A percentile compares a stretch with the other conserved stretches of the same genome.
These are phyloP conservation scores for Epinephelus moara DNA, from an alignment of 2,113 vertebrate genomes.

Conservation along the genomic window DNA sequence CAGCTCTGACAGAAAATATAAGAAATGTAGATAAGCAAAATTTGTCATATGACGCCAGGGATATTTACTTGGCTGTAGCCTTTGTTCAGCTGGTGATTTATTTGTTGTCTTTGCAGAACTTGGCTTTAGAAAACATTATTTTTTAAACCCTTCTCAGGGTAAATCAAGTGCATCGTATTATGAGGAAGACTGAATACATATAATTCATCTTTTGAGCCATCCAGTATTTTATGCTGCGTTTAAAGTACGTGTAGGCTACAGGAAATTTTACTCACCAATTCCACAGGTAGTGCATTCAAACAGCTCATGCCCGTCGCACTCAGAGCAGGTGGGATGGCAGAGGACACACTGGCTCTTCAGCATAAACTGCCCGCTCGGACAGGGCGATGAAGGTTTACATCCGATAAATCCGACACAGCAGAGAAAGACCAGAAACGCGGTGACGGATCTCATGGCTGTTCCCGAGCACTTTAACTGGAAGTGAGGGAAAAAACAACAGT, in stretches of 20 bases:
- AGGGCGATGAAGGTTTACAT: slow-evolving; percentile 65
- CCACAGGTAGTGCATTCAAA: slow-evolving; percentile 84
- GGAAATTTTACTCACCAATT: slow-evolving; percentile 75
- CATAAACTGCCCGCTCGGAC: slow-evolving; percentile 81
- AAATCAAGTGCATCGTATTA: neutral
- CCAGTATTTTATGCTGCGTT: neutral
- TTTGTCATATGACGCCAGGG: neutral
- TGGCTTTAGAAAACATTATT: neutral
- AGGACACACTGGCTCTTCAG: slow-evolving; percentile 83
- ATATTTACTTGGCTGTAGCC: neutral
- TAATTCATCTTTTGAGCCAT: neutral
- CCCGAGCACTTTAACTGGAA: slow-evolving; percentile 38
- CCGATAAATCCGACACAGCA: slow-evolving; percentile 47
- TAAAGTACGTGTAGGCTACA: neutral
- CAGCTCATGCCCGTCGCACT: slow-evolving; percentile 83
- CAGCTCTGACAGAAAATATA: neutral
- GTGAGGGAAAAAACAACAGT: slow-evolving; percentile 8
- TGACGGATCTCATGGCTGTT: slow-evolving; percentile 69
- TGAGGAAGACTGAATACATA: too few species aligned
- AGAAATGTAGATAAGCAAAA: neutral
- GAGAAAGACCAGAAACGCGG: slow-evolving; percentile 48
- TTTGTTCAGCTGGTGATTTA: neutral
- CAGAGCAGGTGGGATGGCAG: slow-evolving; percentile 84
- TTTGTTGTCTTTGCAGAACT: neutral
- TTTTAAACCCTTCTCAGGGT: neutral